Percentiles rank a stretch among this genome's conserved stretches.
Conservation (phyloP, 2,888 invertebrate species). For the Cheilosia vernalis region DNA sequence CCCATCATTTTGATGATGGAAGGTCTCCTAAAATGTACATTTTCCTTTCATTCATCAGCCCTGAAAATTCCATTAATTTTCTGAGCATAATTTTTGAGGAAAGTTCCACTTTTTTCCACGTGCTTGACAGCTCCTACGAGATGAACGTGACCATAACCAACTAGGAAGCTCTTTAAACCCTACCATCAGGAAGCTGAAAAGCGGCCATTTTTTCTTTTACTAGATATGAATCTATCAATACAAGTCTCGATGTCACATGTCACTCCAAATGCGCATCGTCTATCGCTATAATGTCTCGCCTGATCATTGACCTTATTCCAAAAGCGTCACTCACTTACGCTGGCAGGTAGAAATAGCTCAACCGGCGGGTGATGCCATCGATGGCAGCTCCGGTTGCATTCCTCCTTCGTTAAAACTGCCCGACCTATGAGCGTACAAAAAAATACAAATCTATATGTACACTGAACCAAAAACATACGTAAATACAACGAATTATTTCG, state of each 20-base stretch:
- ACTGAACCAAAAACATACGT: no score
- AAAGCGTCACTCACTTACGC: constrained; percentile 65
- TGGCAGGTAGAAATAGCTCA: constrained; percentile 63
- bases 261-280: constrained; percentile 24
- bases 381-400: constrained; percentile 64
- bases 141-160: constrained; percentile 12
- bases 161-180: not conserved
- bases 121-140: not conserved
- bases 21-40: no score
- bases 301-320: constrained; percentile 73
- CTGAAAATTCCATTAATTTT: no score
- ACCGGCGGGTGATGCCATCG: constrained; percentile 72
- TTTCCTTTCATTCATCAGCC: not conserved
- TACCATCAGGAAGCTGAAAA: constrained; percentile 12
- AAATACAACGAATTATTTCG: no score
- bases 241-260: constrained; percentile 13
- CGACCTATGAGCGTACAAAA: constrained; percentile 19
- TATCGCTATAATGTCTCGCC: constrained; percentile 68
- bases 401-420: constrained; percentile 56
- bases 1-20: no score
- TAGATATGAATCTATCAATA: constrained; percentile 5
- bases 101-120: not conserved
- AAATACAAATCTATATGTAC: constrained; percentile 10
- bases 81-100: no score
- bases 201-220: not conserved